Evolutionary conservation across 37 sponge, comb jelly and placozoan species (phyloP), one percentile per base, ranked within the genome.

Genomic region (Cliona cf. orientalis): DNA sequence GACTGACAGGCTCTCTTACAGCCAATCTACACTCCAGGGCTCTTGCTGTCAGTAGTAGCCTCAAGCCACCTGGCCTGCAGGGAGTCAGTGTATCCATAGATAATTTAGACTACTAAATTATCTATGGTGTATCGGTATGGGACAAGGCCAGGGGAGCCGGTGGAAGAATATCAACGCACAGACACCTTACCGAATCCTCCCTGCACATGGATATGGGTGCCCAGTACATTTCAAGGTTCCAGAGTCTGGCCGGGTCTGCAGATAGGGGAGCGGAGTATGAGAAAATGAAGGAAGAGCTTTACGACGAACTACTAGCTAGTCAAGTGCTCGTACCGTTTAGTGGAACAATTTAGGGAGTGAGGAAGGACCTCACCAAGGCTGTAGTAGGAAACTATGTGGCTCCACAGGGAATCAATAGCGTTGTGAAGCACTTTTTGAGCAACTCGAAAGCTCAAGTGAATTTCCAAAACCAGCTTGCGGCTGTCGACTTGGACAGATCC

Each of bases 201-300:
- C 45, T 57, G 23, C 82, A 81, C 58, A 82, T 87, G 35, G 90
- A 89, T 58, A 84, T 89, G 84, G 90, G 90, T 29, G 90, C 84
- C 4, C 90, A 89, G 58, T 89, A 89, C 80, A 65, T 89, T 36
- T 58, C 90, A 21, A 14, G 43, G 1, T 71, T 55, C 41, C 33
- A 59, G 31, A 42, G 28, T 3, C 17, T 25, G 17, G 46, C 5
- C 6, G 23, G 6, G 29, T 29, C 35, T 4, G 42, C 57, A 38
- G 35, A 23, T 6, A 9, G 17, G 22, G 33, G 28, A 22, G 25
- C 66, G 5, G 38, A 35, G 11, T 64, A 46, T 19, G 41, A 58
- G 28, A 65, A 33, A 26, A n/a, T 83, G 29, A 84, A 79, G 23
- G 53, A 76, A 2, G 71, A 64, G 2, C 6, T 79, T 3, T 79